Base-by-base conservation (phyloP, 2,113 vertebrate genomes). In the Synchiropus splendidus region DNA sequence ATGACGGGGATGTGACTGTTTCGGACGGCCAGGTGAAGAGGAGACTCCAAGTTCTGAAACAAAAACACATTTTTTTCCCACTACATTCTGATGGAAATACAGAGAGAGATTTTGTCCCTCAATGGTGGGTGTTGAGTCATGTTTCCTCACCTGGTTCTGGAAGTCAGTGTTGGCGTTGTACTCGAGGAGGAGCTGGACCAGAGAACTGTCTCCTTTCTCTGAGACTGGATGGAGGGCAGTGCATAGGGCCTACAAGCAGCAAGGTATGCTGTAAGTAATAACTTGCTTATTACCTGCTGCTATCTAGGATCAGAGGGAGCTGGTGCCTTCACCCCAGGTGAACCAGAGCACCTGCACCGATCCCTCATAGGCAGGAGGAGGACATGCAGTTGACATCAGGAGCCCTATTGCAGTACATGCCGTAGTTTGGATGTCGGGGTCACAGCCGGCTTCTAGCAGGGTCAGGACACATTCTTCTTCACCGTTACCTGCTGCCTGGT, bases 21-120 rank as follows among this genome's bases (percentile, higher is more conserved):
- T 48, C 70, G 80, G 58, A 95, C 78, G n/a, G 90, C 89, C 61
- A 92, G 73, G 66, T 92, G 89, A 46, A 94, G 84, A 43, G 89
- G 74, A 11, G 88, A 75, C 47, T 86, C 83, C 42, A 83, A 78
- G 39, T 86, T 58, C 92, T 96, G 70, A 51, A 72, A 56, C 61
- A 17, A 62, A 72, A 77, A 77, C 35, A 42, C 34, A 45, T 12
- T 9, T 16, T n/a, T n/a, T n/a, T n/a, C n/a, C n/a, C n/a, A n/a
- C n/a, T n/a, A n/a, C n/a, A n/a, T n/a, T n/a, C n/a, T n/a, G n/a
- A n/a, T n/a, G n/a, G n/a, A n/a, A n/a, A n/a, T n/a, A n/a, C n/a
- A n/a, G n/a, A n/a, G n/a, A n/a, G n/a, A n/a, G n/a, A n/a, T n/a
- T n/a, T n/a, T n/a, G n/a, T n/a, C n/a, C n/a, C n/a, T n/a, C n/a